These are phyloP conservation scores for Netelia melanura DNA, from an alignment of 2,888 invertebrate genomes.

Conservation along the genomic window DNA sequence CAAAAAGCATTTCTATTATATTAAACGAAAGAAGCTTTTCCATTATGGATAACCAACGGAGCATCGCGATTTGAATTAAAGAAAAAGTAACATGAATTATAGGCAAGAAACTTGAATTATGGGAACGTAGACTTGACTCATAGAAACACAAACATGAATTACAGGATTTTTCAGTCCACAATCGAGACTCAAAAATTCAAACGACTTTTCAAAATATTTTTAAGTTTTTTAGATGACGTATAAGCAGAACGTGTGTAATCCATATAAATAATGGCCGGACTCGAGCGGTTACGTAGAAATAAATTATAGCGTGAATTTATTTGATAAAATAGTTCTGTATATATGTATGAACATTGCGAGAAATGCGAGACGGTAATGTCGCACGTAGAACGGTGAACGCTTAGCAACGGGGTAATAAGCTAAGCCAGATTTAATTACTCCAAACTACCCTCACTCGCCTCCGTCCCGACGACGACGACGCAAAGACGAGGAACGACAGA, in stretches of 20 bases:
- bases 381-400: conserved; percentile 49
- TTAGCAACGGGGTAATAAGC: conserved; percentile 65
- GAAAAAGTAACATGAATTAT: too few species aligned
- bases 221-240: neutral
- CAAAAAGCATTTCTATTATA: too few species aligned
- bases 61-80: too few species aligned
- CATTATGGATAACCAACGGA: too few species aligned
- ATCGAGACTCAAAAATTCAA: too few species aligned
- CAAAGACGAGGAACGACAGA: conserved; percentile 66
- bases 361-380: conserved; percentile 42
- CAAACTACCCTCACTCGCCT: conserved; percentile 54
- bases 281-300: conserved; percentile 19
- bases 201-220: too few species aligned
- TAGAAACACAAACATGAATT: too few species aligned
- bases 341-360: conserved; percentile 20
- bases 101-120: too few species aligned
- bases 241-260: neutral
- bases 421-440: conserved; percentile 77
- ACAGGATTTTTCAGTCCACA: too few species aligned
- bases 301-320: neutral
- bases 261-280: neutral
- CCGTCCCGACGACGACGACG: conserved; percentile 56
- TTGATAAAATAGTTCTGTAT: neutral
- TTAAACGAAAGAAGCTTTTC: too few species aligned
- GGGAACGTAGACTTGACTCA: too few species aligned